phyloP scores from a whole-genome alignment of 2,888 invertebrate species.

The Cephus sareptanus region DNA sequence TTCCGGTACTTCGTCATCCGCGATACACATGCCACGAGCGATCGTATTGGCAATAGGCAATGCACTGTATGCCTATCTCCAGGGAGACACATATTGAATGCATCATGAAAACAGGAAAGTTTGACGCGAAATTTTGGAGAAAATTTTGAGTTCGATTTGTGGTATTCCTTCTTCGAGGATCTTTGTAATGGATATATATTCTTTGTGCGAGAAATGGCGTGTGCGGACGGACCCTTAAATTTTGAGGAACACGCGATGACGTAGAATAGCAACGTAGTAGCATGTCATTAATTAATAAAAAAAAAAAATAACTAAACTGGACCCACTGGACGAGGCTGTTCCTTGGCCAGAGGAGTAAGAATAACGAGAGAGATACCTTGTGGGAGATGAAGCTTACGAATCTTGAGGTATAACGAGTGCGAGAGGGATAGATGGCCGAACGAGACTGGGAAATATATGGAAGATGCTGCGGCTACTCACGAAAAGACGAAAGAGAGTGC shows the following conservation, averaged over 20 bases:
- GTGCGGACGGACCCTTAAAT: no score
- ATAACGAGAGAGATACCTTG: background rate
- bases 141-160: background rate
- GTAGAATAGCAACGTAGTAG: background rate
- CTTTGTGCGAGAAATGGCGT: no score
- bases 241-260: background rate
- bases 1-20: background rate
- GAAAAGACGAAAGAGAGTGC: conserved; percentile 22
- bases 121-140: background rate
- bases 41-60: background rate
- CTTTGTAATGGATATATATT: background rate
- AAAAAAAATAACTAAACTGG: background rate
- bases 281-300: background rate
- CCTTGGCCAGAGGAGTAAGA: background rate
- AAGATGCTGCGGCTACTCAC: conserved; percentile 20
- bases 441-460: background rate
- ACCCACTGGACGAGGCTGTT: background rate
- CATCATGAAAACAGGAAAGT: background rate
- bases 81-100: background rate
- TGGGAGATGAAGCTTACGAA: background rate
- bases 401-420: background rate
- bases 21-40: background rate
- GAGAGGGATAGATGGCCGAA: background rate
- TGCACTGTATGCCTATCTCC: background rate
- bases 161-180: background rate